Conservation (phyloP, 2,113 vertebrate species). For the Athene noctua region DNA sequence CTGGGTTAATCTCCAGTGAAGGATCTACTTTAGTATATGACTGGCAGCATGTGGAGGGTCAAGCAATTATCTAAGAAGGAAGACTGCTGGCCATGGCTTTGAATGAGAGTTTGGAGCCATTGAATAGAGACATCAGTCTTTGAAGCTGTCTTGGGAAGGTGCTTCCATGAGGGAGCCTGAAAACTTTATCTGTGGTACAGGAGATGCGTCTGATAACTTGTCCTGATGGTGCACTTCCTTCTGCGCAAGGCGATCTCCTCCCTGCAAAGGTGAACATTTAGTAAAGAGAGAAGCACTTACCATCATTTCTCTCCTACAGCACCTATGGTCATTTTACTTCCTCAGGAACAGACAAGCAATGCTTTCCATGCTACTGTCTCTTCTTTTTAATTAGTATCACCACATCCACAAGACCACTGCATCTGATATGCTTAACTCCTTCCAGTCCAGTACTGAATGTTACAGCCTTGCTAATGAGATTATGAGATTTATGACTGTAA, state of each 20-base stretch:
- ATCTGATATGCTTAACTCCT: not conserved
- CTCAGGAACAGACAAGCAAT: not conserved
- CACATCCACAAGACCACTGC: not conserved
- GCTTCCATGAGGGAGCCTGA: not conserved
- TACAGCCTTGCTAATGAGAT: constrained; percentile 1
- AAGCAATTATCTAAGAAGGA: not conserved
- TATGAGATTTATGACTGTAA: constrained; percentile 18
- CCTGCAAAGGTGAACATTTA: not conserved
- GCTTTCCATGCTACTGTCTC: not conserved
- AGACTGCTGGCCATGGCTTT: not conserved
- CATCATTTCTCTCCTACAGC: not conserved
- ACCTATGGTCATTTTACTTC: accelerated
- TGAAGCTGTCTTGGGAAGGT: not conserved
- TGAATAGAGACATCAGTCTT: not conserved
- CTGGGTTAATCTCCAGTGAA: not conserved
- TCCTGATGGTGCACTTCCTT: not conserved
- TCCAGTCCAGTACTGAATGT: not conserved
- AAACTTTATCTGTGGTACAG: not conserved
- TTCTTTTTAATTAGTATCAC: not conserved
- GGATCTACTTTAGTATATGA: not conserved
- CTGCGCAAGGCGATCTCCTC: not conserved
- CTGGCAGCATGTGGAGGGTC: not conserved
- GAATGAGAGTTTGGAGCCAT: not conserved
- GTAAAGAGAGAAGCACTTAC: not conserved
- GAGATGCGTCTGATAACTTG: not conserved